Conservation (phyloP, 1,140 invertebrate genomes). For the Wiebesia pumilae region DNA sequence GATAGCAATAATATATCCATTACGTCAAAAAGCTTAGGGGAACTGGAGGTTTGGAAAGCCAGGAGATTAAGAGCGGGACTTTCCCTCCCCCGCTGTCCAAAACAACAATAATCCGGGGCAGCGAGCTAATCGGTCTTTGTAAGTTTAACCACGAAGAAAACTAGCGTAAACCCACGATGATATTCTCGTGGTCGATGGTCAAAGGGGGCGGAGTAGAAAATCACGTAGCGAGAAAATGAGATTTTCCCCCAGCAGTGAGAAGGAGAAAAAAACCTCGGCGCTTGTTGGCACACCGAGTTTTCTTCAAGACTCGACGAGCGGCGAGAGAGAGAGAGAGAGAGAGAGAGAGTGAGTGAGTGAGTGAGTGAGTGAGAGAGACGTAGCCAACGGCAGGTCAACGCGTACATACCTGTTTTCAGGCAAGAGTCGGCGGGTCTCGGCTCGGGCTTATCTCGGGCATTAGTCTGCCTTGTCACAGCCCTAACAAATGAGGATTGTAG, state of each 20-base stretch:
- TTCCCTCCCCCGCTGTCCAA: not conserved
- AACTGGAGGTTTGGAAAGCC: not conserved
- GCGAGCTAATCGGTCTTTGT: slow-evolving; percentile 34
- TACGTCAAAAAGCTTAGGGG: not conserved
- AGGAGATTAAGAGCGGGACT: not conserved
- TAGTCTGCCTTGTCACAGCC: slow-evolving; percentile 61
- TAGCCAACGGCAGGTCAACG: not conserved
- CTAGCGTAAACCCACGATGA: not conserved
- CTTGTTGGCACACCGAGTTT: not conserved
- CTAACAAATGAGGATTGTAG: slow-evolving; percentile 62
- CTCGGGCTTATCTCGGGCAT: slow-evolving; percentile 59
- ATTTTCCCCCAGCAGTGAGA: not conserved
- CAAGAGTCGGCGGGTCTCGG: slow-evolving; percentile 21
- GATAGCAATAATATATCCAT: not conserved
- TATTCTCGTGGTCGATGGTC: not conserved
- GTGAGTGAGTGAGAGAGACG: not conserved
- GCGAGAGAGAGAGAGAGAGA: not conserved
- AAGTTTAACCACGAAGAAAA: slow-evolving; percentile 28
- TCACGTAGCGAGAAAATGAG: slow-evolving; percentile 35
- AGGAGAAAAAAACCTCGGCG: not conserved
- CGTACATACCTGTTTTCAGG: slow-evolving; percentile 57
- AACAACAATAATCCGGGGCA: slow-evolving; percentile 24
- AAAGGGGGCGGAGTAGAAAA: slow-evolving; percentile 12
- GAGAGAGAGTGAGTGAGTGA: not conserved
- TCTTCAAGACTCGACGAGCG: not conserved